A percentile compares a stretch with the other conserved stretches of the same genome.
Conservation (phyloP, 2,888 invertebrate genomes). For the Spilosoma lubricipeda region DNA sequence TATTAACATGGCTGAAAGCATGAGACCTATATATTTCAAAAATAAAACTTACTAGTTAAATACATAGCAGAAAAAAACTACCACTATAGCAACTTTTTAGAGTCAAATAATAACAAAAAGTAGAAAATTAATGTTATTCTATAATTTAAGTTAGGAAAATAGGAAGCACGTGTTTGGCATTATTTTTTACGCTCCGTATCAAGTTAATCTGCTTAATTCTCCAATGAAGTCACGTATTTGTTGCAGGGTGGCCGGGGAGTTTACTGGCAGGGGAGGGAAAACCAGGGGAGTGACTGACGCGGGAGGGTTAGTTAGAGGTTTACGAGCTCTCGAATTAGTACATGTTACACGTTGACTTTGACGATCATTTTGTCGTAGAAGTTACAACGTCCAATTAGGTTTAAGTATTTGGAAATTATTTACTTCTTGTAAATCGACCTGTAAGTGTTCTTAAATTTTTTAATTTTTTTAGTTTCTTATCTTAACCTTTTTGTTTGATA, state of each 20-base stretch:
- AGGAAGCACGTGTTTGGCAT: conserved; percentile 34
- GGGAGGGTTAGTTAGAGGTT: conserved; percentile 25
- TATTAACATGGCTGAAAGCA: not conserved
- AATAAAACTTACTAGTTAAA: not conserved
- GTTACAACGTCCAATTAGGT: conserved; percentile 24
- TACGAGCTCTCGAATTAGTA: conserved; percentile 39
- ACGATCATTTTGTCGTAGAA: conserved; percentile 25
- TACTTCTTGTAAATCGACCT: conserved; percentile 1
- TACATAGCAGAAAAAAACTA: not conserved
- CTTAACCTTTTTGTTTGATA: not conserved
- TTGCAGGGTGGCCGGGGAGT: conserved; percentile 24
- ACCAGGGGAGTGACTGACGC: conserved; percentile 20
- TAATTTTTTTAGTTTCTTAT: not conserved
- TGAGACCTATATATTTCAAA: too few species aligned
- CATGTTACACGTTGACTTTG: conserved; percentile 33
- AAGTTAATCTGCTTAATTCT: conserved; percentile 52
- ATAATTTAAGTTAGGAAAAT: conserved; percentile 47
- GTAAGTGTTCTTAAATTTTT: not conserved
- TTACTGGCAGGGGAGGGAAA: conserved; percentile 6
- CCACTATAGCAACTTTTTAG: not conserved
- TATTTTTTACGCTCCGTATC: conserved; percentile 47
- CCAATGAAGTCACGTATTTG: conserved; percentile 50
- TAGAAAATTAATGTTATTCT: conserved; percentile 20
- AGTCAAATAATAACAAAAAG: not conserved
- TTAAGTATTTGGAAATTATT: conserved; percentile 18